Evolutionary conservation across 2,113 vertebrate species (phyloP), one percentile per base, ranked within the genome.

Genomic region (Mobula birostris): DNA sequence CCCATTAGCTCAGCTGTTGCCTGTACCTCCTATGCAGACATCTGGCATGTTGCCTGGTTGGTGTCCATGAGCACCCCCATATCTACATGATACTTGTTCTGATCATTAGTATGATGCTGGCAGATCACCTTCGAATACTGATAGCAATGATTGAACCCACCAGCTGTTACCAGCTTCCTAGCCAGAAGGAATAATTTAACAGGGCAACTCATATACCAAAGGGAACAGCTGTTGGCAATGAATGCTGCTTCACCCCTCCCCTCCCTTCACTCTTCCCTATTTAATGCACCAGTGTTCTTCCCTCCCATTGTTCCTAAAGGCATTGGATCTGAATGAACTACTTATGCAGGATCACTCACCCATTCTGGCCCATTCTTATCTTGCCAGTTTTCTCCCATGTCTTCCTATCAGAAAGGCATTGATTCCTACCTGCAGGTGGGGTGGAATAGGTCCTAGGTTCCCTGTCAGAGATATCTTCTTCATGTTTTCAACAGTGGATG

Each of bases 181-280:
- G 90, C 91, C 91, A 29, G 68, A 74, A 74, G 91, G 91, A 93
- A 93, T 29, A 70, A 56, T 93, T 74, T 48, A 40, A 56, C 36
- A 74, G 19, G 66, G 27, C 70, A 56, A 93, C 74, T 29, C 6
- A 27, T 74, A 56, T 11, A 90, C 70, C 70, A 56, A 56, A 93
- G 17, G 32, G 11, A 29, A 27, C 21, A 93, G 91, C 66, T 93
- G 91, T 74, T 17, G 36, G 68, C 91, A 56, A 70, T 93, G 68
- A 90, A 19, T 32, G 14, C 14, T 32, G 12, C 29, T 66, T 66
- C 29, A 1, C 8, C 5, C 72, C 29, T 7, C 8, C 5, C 72
- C 72, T 19, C 68, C 68, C 68, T 70, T 48, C 48, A 17, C 36
- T 6, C 27, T 90, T 90, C n/a, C 61, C 61, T 66, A 90, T 32